Evolutionary conservation across 2,113 vertebrate genomes (phyloP).

Genomic region (Hemiprocne comata): DNA sequence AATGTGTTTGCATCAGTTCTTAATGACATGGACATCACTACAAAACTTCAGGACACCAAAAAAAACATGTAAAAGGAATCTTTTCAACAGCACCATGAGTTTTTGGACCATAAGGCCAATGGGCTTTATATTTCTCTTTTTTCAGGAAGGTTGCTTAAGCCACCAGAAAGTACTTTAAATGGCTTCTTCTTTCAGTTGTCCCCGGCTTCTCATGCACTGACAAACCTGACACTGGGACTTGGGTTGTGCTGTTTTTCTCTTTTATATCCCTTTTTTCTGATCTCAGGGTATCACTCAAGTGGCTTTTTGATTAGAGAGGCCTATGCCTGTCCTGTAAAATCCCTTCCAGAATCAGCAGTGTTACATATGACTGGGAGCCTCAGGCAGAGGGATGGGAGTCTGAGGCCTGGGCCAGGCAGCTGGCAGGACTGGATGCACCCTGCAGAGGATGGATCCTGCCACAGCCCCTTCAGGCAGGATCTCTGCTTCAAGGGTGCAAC

Average conservation of each 20-base stretch:
- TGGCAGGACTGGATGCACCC: not conserved
- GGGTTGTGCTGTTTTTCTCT: not conserved
- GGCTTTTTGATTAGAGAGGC: not conserved
- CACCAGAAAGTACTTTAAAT: not conserved
- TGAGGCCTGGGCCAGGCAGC: not conserved
- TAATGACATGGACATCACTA: fast-evolving
- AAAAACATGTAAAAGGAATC: not conserved
- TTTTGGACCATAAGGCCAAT: not conserved
- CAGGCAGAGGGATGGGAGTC: not conserved
- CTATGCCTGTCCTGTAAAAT: not conserved
- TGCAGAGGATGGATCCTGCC: not conserved
- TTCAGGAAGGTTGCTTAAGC: not conserved
- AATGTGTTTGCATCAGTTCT: not conserved
- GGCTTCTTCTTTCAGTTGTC: not conserved
- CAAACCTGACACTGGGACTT: not conserved
- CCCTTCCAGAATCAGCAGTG: not conserved
- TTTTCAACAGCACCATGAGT: not conserved
- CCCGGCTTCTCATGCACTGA: not conserved
- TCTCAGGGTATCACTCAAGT: not conserved
- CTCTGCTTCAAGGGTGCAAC: not conserved
- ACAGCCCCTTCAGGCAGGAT: not conserved
- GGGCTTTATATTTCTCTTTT: not conserved
- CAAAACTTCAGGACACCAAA: not conserved
- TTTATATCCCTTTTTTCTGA: not conserved
- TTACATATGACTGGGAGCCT: not conserved